These are phyloP conservation scores for Pangasianodon gigas DNA, from an alignment of 2,113 vertebrate genomes.

Conservation along the genomic window DNA sequence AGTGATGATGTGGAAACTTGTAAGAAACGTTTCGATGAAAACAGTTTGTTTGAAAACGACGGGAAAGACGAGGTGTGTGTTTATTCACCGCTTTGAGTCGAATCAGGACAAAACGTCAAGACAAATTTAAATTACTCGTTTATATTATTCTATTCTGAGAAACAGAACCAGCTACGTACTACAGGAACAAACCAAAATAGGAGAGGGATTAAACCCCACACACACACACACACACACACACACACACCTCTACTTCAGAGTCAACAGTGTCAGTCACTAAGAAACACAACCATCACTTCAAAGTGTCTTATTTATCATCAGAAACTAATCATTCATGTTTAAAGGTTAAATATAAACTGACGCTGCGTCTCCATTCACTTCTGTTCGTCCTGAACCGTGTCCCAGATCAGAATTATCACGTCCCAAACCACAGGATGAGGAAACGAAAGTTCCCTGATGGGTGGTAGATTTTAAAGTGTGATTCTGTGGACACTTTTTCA, in stretches of 20 bases:
- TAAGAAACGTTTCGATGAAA: neutral
- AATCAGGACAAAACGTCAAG: too few relatives aligned
- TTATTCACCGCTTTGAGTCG: neutral
- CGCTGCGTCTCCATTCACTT: too few relatives aligned
- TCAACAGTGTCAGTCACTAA: neutral
- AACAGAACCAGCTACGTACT: neutral
- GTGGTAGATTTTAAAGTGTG: too few relatives aligned
- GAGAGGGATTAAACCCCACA: neutral
- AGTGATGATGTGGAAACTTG: neutral
- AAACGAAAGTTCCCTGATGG: too few relatives aligned
- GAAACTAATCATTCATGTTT: neutral
- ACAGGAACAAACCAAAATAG: neutral
- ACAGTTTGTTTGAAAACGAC: neutral
- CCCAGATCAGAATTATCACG: too few relatives aligned
- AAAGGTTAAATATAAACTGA: neutral
- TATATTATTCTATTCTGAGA: neutral
- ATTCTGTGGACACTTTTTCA: too few relatives aligned
- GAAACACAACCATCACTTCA: neutral
- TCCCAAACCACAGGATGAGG: too few relatives aligned
- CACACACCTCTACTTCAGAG: neutral
- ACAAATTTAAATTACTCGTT: neutral
- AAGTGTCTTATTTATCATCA: too few relatives aligned
- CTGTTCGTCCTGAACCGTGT: too few relatives aligned
- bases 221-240: neutral
- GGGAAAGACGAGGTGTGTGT: neutral